These are phyloP conservation scores for Melospiza melodia DNA, from an alignment of 2,113 vertebrate genomes.

Conservation along the genomic window DNA sequence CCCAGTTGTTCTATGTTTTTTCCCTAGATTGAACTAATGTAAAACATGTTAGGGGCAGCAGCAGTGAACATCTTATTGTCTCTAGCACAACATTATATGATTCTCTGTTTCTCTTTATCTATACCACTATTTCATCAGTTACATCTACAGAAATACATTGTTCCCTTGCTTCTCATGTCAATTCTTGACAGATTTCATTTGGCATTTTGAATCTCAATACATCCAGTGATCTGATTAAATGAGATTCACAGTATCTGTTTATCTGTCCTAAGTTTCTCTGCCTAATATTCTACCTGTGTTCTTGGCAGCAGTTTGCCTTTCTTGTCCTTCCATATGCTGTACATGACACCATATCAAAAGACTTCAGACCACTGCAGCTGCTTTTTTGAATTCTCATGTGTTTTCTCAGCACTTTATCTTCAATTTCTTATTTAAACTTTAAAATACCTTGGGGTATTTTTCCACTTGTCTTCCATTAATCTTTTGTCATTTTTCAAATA, in stretches of 20 bases:
- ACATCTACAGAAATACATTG: not conserved
- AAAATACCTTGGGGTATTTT: not conserved
- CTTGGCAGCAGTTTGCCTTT: not conserved
- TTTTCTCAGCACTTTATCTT: not conserved
- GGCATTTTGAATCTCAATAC: not conserved
- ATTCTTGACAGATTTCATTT: not conserved
- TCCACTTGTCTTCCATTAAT: not conserved
- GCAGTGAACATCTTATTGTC: not conserved
- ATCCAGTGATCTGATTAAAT: not conserved
- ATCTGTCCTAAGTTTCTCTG: not conserved
- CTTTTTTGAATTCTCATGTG: not conserved
- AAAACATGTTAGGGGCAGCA: not conserved
- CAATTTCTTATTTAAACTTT: not conserved
- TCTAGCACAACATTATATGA: not conserved
- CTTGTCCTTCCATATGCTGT: not conserved
- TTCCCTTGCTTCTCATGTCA: not conserved
- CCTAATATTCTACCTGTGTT: not conserved
- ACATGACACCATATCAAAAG: not conserved
- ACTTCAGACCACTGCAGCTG: not conserved
- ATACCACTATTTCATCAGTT: not conserved
- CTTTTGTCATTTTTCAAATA: not conserved
- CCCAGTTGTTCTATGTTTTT: not conserved
- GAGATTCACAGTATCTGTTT: not conserved
- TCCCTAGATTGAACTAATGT: not conserved
- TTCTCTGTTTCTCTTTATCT: not conserved